Conservation (phyloP, 2,113 vertebrate genomes). For the Microtus ochrogaster region DNA sequence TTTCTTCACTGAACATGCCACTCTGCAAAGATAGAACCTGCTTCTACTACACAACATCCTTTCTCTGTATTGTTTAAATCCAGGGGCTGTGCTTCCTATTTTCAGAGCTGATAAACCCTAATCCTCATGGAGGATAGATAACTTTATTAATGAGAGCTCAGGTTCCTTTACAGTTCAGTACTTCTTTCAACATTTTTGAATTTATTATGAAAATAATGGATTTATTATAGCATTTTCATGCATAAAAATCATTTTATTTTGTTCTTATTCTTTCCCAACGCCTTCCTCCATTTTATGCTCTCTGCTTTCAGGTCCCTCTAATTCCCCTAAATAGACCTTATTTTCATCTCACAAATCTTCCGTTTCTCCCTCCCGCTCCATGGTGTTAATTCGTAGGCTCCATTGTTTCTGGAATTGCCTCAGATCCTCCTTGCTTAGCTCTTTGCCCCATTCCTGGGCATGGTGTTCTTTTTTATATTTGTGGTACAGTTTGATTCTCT, state of each 20-base stretch:
- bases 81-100: neutral
- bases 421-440: neutral
- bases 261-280: neutral
- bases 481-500: too few species aligned
- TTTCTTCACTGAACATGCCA: neutral
- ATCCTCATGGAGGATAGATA: too few species aligned
- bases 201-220: neutral
- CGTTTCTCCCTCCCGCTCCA: too few species aligned
- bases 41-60: neutral
- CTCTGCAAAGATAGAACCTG: neutral
- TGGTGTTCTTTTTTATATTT: neutral
- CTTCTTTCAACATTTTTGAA: neutral
- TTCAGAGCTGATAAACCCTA: neutral
- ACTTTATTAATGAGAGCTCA: neutral
- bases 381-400: neutral
- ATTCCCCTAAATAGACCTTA: too few species aligned
- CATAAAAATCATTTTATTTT: neutral
- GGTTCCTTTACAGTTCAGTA: neutral
- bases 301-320: neutral
- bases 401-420: neutral
- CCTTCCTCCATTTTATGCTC: too few species aligned
- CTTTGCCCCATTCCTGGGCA: accelerated
- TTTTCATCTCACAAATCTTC: neutral
- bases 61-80: neutral
- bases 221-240: neutral